Base-by-base conservation (phyloP, 2,113 vertebrate genomes). In the Gambusia holbrooki region DNA sequence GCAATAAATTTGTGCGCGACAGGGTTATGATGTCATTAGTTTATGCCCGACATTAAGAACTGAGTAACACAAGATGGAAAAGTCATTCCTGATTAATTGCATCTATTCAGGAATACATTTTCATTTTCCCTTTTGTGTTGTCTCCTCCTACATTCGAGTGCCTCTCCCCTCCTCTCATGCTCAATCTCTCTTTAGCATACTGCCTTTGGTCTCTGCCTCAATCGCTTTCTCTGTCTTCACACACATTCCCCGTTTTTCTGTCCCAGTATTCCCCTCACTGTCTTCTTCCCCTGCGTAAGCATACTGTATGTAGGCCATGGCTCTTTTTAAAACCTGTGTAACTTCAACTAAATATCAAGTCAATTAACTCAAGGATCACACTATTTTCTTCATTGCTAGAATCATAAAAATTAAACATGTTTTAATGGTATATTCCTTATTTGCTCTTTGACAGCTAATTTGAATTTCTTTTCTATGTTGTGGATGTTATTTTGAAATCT, bases 1-100 rank as follows among this genome's bases (percentile, higher is more conserved):
- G 66, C 71, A 82, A 92, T 91, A 90, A 90, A 93, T 91, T 84
- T 78, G 82, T 27, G 30, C 54, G 22, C 42, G 89, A 91, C 89
- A 90, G 88, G 76, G 88, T 91, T 92, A 93, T 91, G 89, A 92
- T 90, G 85, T 93, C 84, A 90, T 92, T 91, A 92, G 84, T 91
- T 89, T 89, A 91, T 92, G 87, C 87, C 83, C 90, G 89, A 85
- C 88, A 90, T 91, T 91, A 90, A 89, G 87, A 89, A 84, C 79
- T 61, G 75, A 93, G 85, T 87, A 89, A 88, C 81, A 76, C 88
- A 91, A 89, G 90, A 93, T 91, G 90, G 87, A 88, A 91, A 92
- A 91, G 88, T 93, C 89, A 87, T 89, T 90, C 75, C 71, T 90
- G 89, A 92, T 93, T 92, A 92, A 93, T 91, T 37, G 60, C 7